Percentiles rank a stretch among this genome's conserved stretches.
Conservation (phyloP, 2,113 vertebrate genomes). For the Brachyistius frenatus region DNA sequence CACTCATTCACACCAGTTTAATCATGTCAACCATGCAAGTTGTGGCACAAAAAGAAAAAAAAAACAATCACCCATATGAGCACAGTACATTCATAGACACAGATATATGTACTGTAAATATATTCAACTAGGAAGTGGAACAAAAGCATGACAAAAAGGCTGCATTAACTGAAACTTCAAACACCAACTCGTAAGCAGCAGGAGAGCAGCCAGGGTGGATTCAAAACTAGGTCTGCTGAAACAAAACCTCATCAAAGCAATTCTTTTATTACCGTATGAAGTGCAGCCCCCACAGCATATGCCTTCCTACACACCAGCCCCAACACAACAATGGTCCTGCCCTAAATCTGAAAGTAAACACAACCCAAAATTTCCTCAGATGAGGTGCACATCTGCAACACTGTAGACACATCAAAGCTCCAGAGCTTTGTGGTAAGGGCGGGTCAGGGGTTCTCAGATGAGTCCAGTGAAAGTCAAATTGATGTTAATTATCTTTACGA, state of each 20-base stretch:
- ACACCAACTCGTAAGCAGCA: constrained; percentile 31
- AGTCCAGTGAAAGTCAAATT: constrained; percentile 25
- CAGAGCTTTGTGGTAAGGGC: background rate
- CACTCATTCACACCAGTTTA: background rate
- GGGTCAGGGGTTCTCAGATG: background rate
- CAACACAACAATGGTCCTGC: constrained; percentile 56
- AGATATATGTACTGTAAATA: background rate
- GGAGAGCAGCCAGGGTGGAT: constrained; percentile 40
- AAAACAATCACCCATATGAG: background rate
- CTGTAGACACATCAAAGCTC: background rate
- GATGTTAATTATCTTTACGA: constrained; percentile 8
- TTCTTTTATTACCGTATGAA: constrained; percentile 64
- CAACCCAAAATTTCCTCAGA: constrained; percentile 21
- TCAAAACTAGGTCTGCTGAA: constrained; percentile 62
- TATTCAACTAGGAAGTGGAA: constrained; percentile 2
- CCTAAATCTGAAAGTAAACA: constrained; percentile 54
- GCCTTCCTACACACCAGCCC: constrained; percentile 46
- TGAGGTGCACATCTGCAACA: constrained; percentile 20
- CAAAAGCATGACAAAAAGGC: constrained; percentile 29
- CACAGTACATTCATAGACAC: background rate
- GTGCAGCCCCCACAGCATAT: constrained; percentile 43
- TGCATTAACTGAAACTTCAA: constrained; percentile 38
- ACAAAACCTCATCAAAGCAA: constrained; percentile 73
- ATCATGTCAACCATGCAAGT: background rate
- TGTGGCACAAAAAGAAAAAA: background rate